Base-by-base conservation (phyloP, 2,888 invertebrate genomes). In the Mesochorus sp. region DNA sequence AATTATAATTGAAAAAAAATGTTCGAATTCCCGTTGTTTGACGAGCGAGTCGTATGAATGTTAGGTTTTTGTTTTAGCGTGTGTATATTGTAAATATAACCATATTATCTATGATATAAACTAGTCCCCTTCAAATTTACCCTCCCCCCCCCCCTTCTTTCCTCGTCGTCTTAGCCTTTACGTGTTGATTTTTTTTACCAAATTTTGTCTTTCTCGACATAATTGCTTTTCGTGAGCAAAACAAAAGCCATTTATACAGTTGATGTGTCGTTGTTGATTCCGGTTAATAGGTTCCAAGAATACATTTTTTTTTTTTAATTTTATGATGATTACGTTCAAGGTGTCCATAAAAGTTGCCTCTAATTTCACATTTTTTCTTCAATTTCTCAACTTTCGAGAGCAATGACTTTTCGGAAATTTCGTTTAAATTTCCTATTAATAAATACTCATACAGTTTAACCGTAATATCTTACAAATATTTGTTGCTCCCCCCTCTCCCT, bases 11-110 rank as follows among this genome's bases (percentile, higher is more conserved):
- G n/a, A 19, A 14, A 17, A 57, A 62, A 49, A 24, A 55, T 21
- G 17, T 34, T 24, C 62, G 8, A 44, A 31, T 39, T 14, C 17
- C 17, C 31, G 17, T 72, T 53, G n/a, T 37, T 10, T 39, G 39
- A 59, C 62, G 31, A 8, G 12, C 51, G 51, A 44, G 24, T 71
- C 14, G 24, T 24, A 26, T 64, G 44, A 5, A 47, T 57, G 37
- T 73, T 57, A 24, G 55, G 37, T 66, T 73, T 73, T 14, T 39
- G 47, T 73, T 28, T 34, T 17, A 8, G 28, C 28, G 51, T 51
- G 57, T 57, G 37, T 57, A 26, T 51, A 51, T n/a, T n/a, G n/a
- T n/a, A n/a, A 17, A 51, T 24, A 51, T n/a, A 34, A 51, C n/a
- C 10, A 51, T 26, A 26, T 12, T 17, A 42, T 28, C 31, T 8